Conservation (phyloP, 2,888 invertebrate species). For the Blastobasis lacticolella region DNA sequence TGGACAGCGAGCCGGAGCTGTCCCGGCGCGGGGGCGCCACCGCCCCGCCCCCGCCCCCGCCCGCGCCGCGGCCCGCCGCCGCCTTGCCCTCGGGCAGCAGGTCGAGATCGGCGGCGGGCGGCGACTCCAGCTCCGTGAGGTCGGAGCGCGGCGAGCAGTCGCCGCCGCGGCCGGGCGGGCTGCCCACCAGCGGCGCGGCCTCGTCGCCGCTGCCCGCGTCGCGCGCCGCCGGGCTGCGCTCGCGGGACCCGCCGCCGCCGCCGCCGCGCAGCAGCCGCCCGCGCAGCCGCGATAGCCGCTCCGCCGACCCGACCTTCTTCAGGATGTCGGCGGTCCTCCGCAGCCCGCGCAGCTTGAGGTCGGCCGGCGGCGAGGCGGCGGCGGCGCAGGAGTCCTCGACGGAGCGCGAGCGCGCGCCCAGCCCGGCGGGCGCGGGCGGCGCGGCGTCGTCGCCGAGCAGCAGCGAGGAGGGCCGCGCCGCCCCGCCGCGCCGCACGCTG, state of each 20-base stretch:
- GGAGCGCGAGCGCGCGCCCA: conserved; percentile 24
- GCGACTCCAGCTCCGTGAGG: conserved; percentile 53
- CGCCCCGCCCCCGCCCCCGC: conserved; percentile 19
- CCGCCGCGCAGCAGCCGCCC: conserved; percentile 51
- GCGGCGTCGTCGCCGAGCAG: conserved; percentile 31
- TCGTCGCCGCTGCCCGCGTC: conserved; percentile 76
- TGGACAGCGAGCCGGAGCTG: conserved; percentile 44
- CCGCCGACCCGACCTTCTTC: conserved; percentile 55
- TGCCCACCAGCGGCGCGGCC: conserved; percentile 76
- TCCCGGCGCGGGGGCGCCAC: conserved; percentile 32
- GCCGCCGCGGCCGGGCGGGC: conserved; percentile 28
- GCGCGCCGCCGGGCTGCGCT: conserved; percentile 46
- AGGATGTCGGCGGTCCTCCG: conserved; percentile 52
- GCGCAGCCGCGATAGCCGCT: conserved; percentile 49
- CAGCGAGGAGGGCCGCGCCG: conserved; percentile 21
- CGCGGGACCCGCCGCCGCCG: conserved; percentile 38
- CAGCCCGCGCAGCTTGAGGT: conserved; percentile 44
- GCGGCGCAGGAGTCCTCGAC: conserved; percentile 44
- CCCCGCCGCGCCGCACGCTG: conserved; percentile 37
- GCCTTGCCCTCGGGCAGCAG: conserved; percentile 15
- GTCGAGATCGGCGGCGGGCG: conserved; percentile 30
- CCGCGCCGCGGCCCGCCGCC: conserved; percentile 14
- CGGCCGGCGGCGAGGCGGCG: conserved; percentile 36
- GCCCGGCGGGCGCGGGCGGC: conserved; percentile 26
- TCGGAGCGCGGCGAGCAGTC: conserved; percentile 61